Evolutionary conservation across 2,888 invertebrate species (phyloP).

Genomic region (Brachyptera risi): DNA sequence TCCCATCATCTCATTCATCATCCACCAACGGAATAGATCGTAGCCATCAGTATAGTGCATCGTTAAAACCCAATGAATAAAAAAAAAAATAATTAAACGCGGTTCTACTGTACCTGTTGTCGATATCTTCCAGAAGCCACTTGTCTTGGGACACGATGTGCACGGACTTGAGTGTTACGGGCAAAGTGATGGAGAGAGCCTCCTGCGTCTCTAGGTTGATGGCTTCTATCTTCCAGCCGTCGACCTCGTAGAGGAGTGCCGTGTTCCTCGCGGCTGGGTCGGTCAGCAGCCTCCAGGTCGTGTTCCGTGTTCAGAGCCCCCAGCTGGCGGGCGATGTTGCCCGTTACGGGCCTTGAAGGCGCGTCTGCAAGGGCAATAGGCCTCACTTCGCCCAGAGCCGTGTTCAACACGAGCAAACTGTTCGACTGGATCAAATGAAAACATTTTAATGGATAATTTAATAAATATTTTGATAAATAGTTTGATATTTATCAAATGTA

Average conservation of each 20-base stretch:
- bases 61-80: no score
- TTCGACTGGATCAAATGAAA: constrained; percentile 38
- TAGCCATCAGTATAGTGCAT: no score
- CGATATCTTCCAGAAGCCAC: constrained; percentile 44
- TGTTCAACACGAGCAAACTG: constrained; percentile 41
- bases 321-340: constrained; percentile 37
- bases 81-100: no score
- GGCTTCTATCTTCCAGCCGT: constrained; percentile 41
- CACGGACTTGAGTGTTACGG: constrained; percentile 42
- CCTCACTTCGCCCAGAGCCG: constrained; percentile 37
- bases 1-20: no score
- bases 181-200: constrained; percentile 41
- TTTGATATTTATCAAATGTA: no score
- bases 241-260: constrained; percentile 35
- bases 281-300: constrained; percentile 21
- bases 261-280: constrained; percentile 5
- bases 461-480: no score
- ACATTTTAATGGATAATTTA: no score
- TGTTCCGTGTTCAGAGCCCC: neutral
- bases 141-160: constrained; percentile 39
- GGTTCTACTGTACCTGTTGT: constrained; percentile 35
- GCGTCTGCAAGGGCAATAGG: constrained; percentile 38
- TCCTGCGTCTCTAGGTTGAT: constrained; percentile 40
- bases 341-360: constrained; percentile 40
- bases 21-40: no score